phyloP scores from a whole-genome alignment of 2,888 invertebrate genomes.

The Melinopterus prodromus region DNA sequence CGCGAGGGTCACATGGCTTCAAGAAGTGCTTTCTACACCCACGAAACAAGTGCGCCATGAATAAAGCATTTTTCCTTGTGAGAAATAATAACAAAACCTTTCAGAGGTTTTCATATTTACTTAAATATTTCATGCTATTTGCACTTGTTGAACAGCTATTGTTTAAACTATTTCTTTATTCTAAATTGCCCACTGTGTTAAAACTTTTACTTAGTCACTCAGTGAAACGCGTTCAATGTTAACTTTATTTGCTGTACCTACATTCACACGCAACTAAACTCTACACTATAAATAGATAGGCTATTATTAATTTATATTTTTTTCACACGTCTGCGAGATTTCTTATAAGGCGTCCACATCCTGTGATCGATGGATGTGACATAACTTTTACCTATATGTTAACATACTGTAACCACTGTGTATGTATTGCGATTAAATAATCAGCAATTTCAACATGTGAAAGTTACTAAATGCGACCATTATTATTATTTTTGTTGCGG shows the following conservation, averaged over 20 bases:
- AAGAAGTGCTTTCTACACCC: constrained; percentile 25
- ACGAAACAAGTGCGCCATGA: constrained; percentile 17
- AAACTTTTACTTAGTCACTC: not conserved
- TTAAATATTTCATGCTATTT: not conserved
- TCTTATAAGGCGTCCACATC: not conserved
- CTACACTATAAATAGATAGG: not conserved
- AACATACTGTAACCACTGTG: not conserved
- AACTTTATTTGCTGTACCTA: constrained; percentile 1
- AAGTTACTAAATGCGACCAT: not conserved
- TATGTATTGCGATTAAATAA: not conserved
- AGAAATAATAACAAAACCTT: not conserved
- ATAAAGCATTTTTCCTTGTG: constrained; percentile 10
- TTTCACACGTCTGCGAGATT: not conserved
- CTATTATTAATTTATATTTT: not conserved
- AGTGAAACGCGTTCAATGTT: not conserved
- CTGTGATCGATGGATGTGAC: not conserved
- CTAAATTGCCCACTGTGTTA: too few relatives aligned
- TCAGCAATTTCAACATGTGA: not conserved
- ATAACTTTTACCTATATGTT: constrained; percentile 4
- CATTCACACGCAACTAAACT: not conserved
- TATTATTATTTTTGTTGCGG: not conserved
- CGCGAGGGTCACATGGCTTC: constrained; percentile 17
- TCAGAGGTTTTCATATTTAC: not conserved
- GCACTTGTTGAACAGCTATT: not conserved
- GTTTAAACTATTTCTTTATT: not conserved